These are phyloP conservation scores for Galerucella pusilla DNA, from an alignment of 2,888 invertebrate genomes.

Conservation along the genomic window DNA sequence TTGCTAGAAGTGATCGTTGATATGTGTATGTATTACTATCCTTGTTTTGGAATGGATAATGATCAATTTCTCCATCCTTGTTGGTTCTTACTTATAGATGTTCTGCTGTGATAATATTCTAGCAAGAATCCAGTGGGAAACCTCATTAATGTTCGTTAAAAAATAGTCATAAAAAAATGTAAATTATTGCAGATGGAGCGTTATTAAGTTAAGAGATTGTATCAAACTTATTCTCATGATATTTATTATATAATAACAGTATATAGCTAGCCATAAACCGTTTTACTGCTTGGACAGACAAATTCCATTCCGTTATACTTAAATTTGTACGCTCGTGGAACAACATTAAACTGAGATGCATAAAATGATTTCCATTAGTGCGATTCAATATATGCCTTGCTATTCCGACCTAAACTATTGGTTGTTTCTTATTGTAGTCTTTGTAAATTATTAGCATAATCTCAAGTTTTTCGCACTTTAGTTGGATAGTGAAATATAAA, in stretches of 20 bases:
- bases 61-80: too few relatives aligned
- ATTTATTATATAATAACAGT: background rate
- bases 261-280: background rate
- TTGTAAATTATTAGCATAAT: background rate
- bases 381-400: too few relatives aligned
- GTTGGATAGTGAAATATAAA: too few relatives aligned
- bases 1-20: too few relatives aligned
- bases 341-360: background rate
- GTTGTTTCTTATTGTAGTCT: background rate
- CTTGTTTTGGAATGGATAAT: too few relatives aligned
- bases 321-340: background rate
- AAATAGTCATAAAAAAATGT: background rate
- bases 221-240: background rate
- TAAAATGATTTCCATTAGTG: background rate
- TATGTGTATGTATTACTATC: too few relatives aligned
- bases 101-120: too few relatives aligned
- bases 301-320: background rate
- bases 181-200: background rate
- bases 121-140: too few relatives aligned
- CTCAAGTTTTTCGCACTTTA: background rate
- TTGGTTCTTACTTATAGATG: too few relatives aligned
- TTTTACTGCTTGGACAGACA: background rate
- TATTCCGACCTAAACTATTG: background rate
- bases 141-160: too few relatives aligned
- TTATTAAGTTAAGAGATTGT: too few relatives aligned